phyloP scores from a whole-genome alignment of 2,797 vertebrate species.

The Oreochromis mossambicus region DNA sequence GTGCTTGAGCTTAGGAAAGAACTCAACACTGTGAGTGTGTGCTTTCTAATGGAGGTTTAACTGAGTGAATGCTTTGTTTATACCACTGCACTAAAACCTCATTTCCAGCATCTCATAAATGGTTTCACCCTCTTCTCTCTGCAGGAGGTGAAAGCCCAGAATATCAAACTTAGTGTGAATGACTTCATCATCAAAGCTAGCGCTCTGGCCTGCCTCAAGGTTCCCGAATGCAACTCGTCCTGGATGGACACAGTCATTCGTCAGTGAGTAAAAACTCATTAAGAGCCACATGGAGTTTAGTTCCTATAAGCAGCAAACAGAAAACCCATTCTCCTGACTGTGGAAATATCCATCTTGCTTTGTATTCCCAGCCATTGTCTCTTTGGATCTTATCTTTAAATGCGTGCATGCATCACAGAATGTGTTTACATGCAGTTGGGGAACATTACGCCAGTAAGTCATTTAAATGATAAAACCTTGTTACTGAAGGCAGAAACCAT shows the following conservation, averaged over 20 bases:
- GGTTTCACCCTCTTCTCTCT: not conserved
- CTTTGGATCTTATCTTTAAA: not conserved
- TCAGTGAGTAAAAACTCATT: constrained; percentile 82
- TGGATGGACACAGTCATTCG: constrained; percentile 98
- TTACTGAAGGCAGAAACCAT: not conserved
- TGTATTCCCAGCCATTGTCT: not conserved
- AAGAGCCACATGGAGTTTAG: not conserved
- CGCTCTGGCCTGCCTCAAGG: constrained; percentile 92
- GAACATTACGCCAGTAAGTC: not conserved
- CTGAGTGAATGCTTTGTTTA: not conserved
- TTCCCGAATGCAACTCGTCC: constrained; percentile 97
- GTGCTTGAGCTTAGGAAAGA: constrained; percentile 89
- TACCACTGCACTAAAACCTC: not conserved
- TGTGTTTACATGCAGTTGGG: not conserved
- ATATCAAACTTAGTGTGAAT: constrained; percentile 93
- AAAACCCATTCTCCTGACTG: not conserved
- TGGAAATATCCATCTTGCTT: not conserved
- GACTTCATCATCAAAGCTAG: constrained; percentile 98
- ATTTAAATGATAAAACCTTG: not conserved
- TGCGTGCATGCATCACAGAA: not conserved
- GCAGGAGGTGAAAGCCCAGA: constrained; percentile 87
- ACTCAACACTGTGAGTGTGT: constrained; percentile 85
- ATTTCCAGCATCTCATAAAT: not conserved
- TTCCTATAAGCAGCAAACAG: not conserved
- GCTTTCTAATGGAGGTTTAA: not conserved